Base-by-base conservation (phyloP, 2,113 vertebrate species). In the Chinchilla lanigera region DNA sequence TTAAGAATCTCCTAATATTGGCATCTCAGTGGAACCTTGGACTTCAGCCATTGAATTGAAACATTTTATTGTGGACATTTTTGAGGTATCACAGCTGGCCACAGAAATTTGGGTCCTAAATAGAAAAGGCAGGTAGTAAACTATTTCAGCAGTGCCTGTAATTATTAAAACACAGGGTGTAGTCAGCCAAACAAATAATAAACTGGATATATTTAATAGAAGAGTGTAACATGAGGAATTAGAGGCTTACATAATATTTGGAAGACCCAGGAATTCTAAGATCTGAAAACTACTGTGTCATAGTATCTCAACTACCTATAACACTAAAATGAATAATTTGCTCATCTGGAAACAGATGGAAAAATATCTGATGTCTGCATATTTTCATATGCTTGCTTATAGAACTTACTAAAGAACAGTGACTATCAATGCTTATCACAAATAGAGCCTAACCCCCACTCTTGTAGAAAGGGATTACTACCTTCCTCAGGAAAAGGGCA, bases 341-440 rank as follows among this genome's bases (percentile, higher is more conserved):
- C 20, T 84, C 16, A 71, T 65, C 12, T n/a, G 30, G 38, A 92
- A 56, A 82, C 11, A 69, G 19, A 52, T 0, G 7, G 7, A 77
- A 90, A 90, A 61, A 44, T n/a, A 33, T 22, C 8, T 61, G 81
- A 91, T 4, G 28, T 33, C 13, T 65, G 0, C 22, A 69, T 13
- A 52, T 41, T 69, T 75, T 22, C 22, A 20, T 24, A 2, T 17
- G 1, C 1, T 10, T 85, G 26, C 5, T 22, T 44, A 2, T 0
- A 58, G 71, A 92, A 35, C 4, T 2, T 13, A 63, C n/a, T 20
- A 28, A 82, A 41, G 17, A 93, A 52, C 3, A 61, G 52, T 24
- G 4, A 4, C 1, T 92, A 67, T 61, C 26, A 58, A 3, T n/a
- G 5, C 0, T 38, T 13, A 24, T 92, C 35, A 60, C 22, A 28